These are phyloP conservation scores for Scaptomyza tumidula DNA, from an alignment of 2,888 invertebrate species.

Conservation along the genomic window DNA sequence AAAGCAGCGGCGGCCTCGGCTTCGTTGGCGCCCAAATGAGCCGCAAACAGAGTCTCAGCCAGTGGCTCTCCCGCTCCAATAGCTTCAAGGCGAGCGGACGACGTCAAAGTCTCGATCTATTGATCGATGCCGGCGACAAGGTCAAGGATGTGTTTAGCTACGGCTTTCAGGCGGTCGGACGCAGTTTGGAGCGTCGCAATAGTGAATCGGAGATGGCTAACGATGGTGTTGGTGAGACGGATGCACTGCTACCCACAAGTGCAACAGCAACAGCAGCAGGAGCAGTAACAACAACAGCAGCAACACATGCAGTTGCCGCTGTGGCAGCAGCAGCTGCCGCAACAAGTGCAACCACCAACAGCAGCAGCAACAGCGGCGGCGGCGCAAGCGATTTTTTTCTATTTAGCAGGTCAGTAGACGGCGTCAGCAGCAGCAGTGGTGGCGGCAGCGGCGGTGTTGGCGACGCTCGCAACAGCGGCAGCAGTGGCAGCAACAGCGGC, in stretches of 20 bases:
- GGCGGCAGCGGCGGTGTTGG: slow-evolving; percentile 33
- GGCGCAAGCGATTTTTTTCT: slow-evolving; percentile 82
- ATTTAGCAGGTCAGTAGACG: slow-evolving; percentile 83
- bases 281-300: slow-evolving; percentile 10
- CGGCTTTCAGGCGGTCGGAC: slow-evolving; percentile 90
- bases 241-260: slow-evolving; percentile 44
- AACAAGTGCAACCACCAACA: slow-evolving; percentile 4
- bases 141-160: slow-evolving; percentile 92
- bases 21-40: slow-evolving; percentile 78
- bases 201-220: slow-evolving; percentile 88
- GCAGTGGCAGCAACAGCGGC: slow-evolving; percentile 25
- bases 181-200: slow-evolving; percentile 89
- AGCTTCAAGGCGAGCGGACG: slow-evolving; percentile 84
- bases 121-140: slow-evolving; percentile 91
- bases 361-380: slow-evolving; percentile 29
- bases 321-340: slow-evolving; percentile 14
- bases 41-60: slow-evolving; percentile 81
- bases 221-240: slow-evolving; percentile 79
- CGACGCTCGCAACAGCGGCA: slow-evolving; percentile 32
- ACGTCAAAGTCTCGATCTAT: slow-evolving; percentile 90
- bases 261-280: slow-evolving; percentile 12
- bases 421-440: slow-evolving; percentile 10
- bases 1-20: slow-evolving; percentile 62
- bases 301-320: slow-evolving; percentile 10
- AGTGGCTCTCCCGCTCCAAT: slow-evolving; percentile 83